Conservation (phyloP, 2,113 vertebrate species). For the Epinephelus cyanopodus region DNA sequence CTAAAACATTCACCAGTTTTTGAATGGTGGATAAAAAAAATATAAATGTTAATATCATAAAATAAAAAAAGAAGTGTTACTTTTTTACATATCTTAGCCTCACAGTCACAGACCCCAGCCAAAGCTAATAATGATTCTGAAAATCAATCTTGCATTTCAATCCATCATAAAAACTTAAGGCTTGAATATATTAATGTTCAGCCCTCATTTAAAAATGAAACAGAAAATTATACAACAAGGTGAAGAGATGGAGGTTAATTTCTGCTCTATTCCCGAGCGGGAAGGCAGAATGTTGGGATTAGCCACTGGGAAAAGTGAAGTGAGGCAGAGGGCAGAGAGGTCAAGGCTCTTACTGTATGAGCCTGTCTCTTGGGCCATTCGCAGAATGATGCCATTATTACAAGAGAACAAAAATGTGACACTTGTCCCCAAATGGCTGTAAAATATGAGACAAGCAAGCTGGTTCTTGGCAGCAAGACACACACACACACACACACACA, state of each 20-base stretch:
- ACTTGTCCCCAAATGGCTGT: not conserved
- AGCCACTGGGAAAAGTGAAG: slow-evolving; percentile 9
- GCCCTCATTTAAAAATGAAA: not conserved
- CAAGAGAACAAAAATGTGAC: slow-evolving; percentile 2
- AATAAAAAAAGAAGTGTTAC: too few relatives aligned
- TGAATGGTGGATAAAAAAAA: not conserved
- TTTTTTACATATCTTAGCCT: too few relatives aligned
- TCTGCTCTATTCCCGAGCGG: slow-evolving; percentile 7
- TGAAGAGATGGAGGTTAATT: slow-evolving; percentile 29
- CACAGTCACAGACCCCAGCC: not conserved
- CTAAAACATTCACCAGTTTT: not conserved
- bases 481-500: not conserved
- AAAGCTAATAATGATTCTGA: not conserved
- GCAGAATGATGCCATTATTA: slow-evolving; percentile 27
- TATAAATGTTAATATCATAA: too few relatives aligned
- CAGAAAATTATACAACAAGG: slow-evolving; percentile 5
- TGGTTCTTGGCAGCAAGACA: not conserved
- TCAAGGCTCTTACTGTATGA: slow-evolving; percentile 11
- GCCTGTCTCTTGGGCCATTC: slow-evolving; percentile 29
- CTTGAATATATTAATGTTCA: not conserved
- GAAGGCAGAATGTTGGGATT: not conserved
- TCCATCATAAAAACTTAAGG: not conserved
- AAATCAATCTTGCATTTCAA: not conserved
- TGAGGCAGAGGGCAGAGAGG: slow-evolving; percentile 9
- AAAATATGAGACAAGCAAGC: not conserved